Evolutionary conservation across 2,113 vertebrate species (phyloP), one percentile per base, ranked within the genome.

Genomic region (Alosa alosa): DNA sequence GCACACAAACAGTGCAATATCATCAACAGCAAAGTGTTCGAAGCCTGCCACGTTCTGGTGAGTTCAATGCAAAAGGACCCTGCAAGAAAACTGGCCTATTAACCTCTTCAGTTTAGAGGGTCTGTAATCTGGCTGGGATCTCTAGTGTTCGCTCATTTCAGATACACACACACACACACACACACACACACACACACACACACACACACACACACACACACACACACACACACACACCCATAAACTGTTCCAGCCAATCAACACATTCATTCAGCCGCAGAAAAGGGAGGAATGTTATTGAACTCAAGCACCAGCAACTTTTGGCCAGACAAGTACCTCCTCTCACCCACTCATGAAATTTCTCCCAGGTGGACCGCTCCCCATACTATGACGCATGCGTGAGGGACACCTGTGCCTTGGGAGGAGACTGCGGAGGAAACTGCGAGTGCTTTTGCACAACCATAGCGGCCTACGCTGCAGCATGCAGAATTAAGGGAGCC

Each of bases 391-490:
- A 98, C 82, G 93, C 95, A 1, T 99, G 98, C 5, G 95, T 97
- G 90, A 93, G 82, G 15, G 98, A 98, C 49, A 96, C 97, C 0
- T 99, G 98, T 36, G 96, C 95, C 86, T 99, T 52, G 3, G 50
- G 50, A 17, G 50, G 98, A 0, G 97, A 97, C 91, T 92, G 95
- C 0, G 98, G 97, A 50, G 98, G 97, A 75, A 97, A 99, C 81
- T 98, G 98, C 75, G 97, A 98, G 84, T 98, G 97, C 60, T 97
- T 99, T 93, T 99, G 98, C 88, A 97, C 97, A 2, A 95, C 96
- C 11, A 97, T 99, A 57, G 96, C 96, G 0, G 96, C 97, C 86
- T 99, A 98, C 0, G 97, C 98, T 75, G 95, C 95, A 87, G 96
- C 94, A 3, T 99, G 98, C 86, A 96, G 90, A 1, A 89, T 95